These are phyloP conservation scores for Ochropleura leucogaster DNA, from an alignment of 2,888 invertebrate genomes.

Conservation along the genomic window DNA sequence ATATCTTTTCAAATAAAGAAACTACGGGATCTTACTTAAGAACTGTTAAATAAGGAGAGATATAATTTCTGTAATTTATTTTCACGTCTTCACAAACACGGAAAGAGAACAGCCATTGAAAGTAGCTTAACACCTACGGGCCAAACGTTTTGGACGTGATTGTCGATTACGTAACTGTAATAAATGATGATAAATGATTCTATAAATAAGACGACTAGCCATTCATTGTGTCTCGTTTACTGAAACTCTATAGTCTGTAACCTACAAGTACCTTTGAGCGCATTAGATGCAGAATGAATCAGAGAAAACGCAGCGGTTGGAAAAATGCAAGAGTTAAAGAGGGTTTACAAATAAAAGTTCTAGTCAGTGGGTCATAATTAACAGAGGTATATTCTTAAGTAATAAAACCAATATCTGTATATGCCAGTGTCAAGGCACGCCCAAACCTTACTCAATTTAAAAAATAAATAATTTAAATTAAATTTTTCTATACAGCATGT, in stretches of 20 bases:
- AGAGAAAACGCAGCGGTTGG: background rate
- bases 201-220: slow-evolving; percentile 28
- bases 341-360: background rate
- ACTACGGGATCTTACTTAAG: slow-evolving; percentile 34
- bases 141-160: slow-evolving; percentile 37
- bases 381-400: background rate
- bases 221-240: slow-evolving; percentile 32
- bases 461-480: too few species aligned
- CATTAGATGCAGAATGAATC: slow-evolving; percentile 1
- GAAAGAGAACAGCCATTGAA: slow-evolving; percentile 55
- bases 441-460: too few species aligned
- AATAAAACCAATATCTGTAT: background rate
- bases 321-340: background rate
- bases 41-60: slow-evolving; percentile 44
- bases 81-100: slow-evolving; percentile 43
- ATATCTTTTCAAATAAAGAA: slow-evolving; percentile 28
- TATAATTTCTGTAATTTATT: slow-evolving; percentile 52
- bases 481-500: too few species aligned
- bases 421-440: too few species aligned
- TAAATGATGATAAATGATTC: slow-evolving; percentile 49
- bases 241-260: slow-evolving; percentile 10
- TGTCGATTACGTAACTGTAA: slow-evolving; percentile 45
- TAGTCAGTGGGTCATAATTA: background rate
- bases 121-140: slow-evolving; percentile 57
- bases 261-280: background rate